Conservation (phyloP, 2,797 vertebrate genomes). For the Platalea minor region DNA sequence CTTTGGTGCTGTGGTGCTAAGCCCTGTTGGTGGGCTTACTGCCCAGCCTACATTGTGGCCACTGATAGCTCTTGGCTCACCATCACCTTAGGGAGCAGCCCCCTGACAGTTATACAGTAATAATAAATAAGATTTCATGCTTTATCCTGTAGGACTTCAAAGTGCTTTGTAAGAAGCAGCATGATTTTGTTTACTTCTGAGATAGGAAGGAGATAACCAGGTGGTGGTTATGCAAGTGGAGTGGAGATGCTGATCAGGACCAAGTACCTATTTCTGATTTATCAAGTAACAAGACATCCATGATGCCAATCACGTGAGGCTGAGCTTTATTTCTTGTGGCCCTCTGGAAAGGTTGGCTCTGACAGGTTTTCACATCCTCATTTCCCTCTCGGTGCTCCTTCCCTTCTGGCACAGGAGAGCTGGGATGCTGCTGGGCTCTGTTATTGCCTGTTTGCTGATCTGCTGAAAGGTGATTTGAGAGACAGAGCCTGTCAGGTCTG, state of each 20-base stretch:
- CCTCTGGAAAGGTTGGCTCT: neutral
- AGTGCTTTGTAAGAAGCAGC: neutral
- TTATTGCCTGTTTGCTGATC: neutral
- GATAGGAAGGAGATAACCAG: neutral
- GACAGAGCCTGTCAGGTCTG: neutral
- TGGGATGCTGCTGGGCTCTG: neutral
- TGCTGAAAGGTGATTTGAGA: neutral
- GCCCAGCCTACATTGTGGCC: neutral
- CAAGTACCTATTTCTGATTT: neutral
- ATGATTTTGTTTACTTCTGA: neutral
- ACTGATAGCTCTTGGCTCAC: neutral
- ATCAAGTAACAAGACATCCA: neutral
- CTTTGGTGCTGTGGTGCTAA: neutral
- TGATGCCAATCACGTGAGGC: neutral
- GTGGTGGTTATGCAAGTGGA: neutral
- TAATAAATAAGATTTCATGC: neutral
- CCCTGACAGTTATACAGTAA: neutral
- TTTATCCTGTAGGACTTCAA: neutral
- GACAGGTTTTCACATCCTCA: neutral
- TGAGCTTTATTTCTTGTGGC: neutral
- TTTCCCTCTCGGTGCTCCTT: neutral
- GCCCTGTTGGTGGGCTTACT: neutral
- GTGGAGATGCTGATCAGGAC: neutral
- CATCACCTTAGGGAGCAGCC: neutral
- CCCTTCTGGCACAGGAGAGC: neutral